Evolutionary conservation across 2,797 vertebrate genomes (phyloP).

Genomic region (Danio aesculapii): DNA sequence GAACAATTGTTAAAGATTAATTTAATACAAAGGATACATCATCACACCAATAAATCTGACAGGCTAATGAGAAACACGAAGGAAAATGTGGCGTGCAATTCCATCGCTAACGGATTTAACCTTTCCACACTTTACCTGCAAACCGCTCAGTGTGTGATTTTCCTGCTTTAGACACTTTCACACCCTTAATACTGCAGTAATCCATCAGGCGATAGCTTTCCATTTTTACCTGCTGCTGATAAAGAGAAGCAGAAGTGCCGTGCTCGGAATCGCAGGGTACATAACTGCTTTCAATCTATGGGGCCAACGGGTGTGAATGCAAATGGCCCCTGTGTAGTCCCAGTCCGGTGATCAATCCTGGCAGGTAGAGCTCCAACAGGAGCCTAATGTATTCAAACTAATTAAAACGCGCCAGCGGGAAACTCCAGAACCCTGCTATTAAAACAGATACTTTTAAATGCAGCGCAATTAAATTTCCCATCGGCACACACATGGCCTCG

Average conservation of each 20-base stretch:
- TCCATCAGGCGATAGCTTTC: constrained; percentile 68
- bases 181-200: constrained; percentile 61
- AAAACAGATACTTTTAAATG: constrained; percentile 73
- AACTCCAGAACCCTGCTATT: constrained; percentile 73
- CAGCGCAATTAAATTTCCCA: constrained; percentile 64
- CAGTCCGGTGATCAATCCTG: constrained; percentile 75
- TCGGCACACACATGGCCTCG: constrained; percentile 60
- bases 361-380: constrained; percentile 79
- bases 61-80: constrained; percentile 6
- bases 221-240: constrained; percentile 47
- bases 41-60: neutral
- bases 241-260: constrained; percentile 40
- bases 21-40: constrained; percentile 17
- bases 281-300: constrained; percentile 64
- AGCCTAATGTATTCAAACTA: constrained; percentile 83
- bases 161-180: constrained; percentile 29
- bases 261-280: constrained; percentile 59
- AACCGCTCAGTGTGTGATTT: constrained; percentile 36
- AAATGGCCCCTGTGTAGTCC: constrained; percentile 70
- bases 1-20: constrained; percentile 21
- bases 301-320: constrained; percentile 65
- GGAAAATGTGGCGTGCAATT: neutral
- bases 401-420: constrained; percentile 78
- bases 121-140: constrained; percentile 5
- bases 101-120: constrained; percentile 3